phyloP scores from a whole-genome alignment of 2,113 vertebrate genomes.

The Phainopepla nitens region DNA sequence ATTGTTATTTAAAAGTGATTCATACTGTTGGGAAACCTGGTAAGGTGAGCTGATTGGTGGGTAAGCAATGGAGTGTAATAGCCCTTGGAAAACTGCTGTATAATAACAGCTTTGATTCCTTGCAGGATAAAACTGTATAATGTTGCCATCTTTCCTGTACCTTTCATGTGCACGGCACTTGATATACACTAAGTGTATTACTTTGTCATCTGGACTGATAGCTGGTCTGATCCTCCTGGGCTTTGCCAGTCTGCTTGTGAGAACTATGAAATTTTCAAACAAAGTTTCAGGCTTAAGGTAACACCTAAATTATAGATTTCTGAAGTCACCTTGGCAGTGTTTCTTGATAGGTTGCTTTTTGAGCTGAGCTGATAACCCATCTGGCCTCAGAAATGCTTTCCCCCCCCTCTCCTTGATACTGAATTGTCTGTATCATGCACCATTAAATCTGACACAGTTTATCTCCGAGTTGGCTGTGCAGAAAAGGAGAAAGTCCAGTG shows the following conservation, averaged over 20 bases:
- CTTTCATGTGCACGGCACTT: not conserved
- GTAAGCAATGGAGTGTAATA: conserved; percentile 27
- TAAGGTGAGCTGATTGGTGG: conserved; percentile 19
- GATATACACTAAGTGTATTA: conserved; percentile 14
- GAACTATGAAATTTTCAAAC: conserved; percentile 44
- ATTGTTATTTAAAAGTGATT: conserved; percentile 51
- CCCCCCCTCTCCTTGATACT: not conserved
- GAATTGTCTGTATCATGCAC: conserved; percentile 32
- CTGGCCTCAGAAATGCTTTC: not conserved
- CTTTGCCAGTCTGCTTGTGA: conserved; percentile 42
- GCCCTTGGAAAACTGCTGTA: conserved; percentile 11
- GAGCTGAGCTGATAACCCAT: conserved; percentile 31
- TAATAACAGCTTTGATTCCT: conserved; percentile 28
- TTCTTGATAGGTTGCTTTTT: conserved; percentile 7
- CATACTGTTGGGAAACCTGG: not conserved
- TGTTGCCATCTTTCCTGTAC: not conserved
- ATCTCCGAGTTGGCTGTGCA: not conserved
- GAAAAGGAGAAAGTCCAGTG: not conserved
- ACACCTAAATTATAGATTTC: conserved; percentile 43
- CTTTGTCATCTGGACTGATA: conserved; percentile 47
- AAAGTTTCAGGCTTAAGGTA: conserved; percentile 49
- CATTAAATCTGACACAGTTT: conserved; percentile 11
- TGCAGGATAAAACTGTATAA: not conserved
- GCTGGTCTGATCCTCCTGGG: conserved; percentile 10
- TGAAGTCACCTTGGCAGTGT: not conserved